These are phyloP conservation scores for Ganaspis sp. DNA, from an alignment of 1,140 invertebrate species.

Conservation along the genomic window DNA sequence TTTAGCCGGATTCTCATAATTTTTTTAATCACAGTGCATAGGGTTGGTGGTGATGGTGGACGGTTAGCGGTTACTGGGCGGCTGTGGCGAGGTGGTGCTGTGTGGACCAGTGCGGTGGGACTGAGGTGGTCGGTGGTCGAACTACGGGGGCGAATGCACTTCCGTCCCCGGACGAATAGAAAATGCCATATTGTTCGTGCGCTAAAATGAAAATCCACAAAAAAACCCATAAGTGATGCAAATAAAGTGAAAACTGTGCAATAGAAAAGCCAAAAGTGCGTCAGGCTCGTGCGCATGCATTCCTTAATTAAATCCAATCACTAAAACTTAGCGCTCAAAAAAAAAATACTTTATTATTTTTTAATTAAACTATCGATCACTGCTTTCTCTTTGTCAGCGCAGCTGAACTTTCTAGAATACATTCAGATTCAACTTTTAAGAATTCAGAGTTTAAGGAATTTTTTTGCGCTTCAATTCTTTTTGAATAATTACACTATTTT, in stretches of 20 bases:
- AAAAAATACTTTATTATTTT: too few species aligned
- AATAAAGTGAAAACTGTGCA: conserved; percentile 62
- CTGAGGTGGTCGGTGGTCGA: conserved; percentile 77
- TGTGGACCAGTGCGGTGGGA: conserved; percentile 79
- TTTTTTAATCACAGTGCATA: conserved; percentile 67
- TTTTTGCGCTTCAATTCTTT: too few species aligned
- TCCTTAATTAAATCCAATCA: background rate
- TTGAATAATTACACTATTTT: too few species aligned
- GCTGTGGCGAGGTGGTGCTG: conserved; percentile 77
- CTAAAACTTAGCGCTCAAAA: too few species aligned
- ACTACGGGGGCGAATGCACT: conserved; percentile 81
- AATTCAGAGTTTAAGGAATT: too few species aligned
- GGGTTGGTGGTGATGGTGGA: conserved; percentile 66
- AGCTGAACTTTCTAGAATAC: too few species aligned
- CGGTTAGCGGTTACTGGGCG: conserved; percentile 79
- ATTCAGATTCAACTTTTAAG: too few species aligned
- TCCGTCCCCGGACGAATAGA: conserved; percentile 75
- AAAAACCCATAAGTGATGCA: conserved; percentile 54
- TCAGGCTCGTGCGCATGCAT: conserved; percentile 42
- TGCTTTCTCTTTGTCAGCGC: too few species aligned
- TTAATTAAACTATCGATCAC: too few species aligned
- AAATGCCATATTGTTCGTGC: conserved; percentile 77
- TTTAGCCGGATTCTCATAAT: conserved; percentile 61
- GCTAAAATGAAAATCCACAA: conserved; percentile 78
- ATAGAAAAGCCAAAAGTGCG: conserved; percentile 76